Evolutionary conservation across 1,140 invertebrate genomes (phyloP), one percentile per base, ranked within the genome.

Genomic region (Drosophila asahinai): DNA sequence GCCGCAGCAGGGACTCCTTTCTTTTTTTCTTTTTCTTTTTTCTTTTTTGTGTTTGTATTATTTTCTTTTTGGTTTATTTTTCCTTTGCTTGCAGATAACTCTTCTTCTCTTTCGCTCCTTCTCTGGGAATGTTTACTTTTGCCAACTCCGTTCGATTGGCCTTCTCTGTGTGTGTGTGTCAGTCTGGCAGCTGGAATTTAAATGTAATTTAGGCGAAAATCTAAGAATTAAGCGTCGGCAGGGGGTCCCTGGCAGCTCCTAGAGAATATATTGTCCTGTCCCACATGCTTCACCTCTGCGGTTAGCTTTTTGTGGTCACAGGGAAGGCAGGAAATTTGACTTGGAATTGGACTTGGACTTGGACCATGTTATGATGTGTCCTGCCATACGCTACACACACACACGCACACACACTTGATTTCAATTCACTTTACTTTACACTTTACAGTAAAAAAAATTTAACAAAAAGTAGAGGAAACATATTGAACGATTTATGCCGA

Each of bases 51-150:
- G 33, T 33, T 12, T 30, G 6, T 43, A 12, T 64, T 38, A 27
- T 47, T 42, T 49, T 38, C 22, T 33, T 14, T 27, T 49, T 9
- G 11, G n/a, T 30, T 52, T 51, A 51, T 36, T 8, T 12, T 40
- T 40, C 14, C 11, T 8, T 36, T 40, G 19, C 19, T 1, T 3
- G 3, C n/a, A n/a, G n/a, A n/a, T n/a, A n/a, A n/a, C n/a, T n/a
- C n/a, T n/a, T n/a, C n/a, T n/a, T n/a, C n/a, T 33, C 6, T 25
- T 25, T 47, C 33, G n/a, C 14, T 36, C 4, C 6, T 19, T 55
- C 12, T 22, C 33, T 3, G 19, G 4, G 12, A 67, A 68, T 71
- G 49, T 68, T 68, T 68, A 68, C 63, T 55, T 67, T 67, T 17
- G 30, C 40, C 9, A 48, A 11, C 8, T 7, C 22, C n/a, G 11